Evolutionary conservation across 2,888 invertebrate species (phyloP).

Genomic region (Mesopsocus fuscifrons): DNA sequence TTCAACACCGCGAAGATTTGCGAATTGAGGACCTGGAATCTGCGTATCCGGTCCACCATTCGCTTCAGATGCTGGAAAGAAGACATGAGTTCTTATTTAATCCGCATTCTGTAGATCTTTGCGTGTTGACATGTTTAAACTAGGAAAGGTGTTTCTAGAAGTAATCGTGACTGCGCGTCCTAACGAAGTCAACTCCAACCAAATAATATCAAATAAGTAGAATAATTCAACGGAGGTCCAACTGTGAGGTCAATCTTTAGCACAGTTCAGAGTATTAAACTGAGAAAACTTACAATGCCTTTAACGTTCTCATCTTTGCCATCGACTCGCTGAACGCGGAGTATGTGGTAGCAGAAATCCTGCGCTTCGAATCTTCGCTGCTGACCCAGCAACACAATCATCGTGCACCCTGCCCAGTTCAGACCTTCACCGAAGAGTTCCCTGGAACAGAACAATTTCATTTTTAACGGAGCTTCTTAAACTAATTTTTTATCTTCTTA

Average conservation of each 20-base stretch:
- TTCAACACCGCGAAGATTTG: conserved; percentile 92
- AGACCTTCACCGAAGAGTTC: conserved; percentile 96
- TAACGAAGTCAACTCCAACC: too few species aligned
- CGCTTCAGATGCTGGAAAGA: conserved; percentile 64
- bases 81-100: too few species aligned
- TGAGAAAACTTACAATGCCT: conserved; percentile 79
- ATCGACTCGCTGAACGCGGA: conserved; percentile 87
- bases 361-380: conserved; percentile 91
- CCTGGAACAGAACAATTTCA: conserved; percentile 28
- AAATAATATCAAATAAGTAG: too few species aligned
- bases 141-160: not conserved
- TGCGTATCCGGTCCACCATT: conserved; percentile 93
- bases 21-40: conserved; percentile 95
- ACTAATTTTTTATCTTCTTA: too few species aligned
- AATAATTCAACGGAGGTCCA: too few species aligned
- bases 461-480: not conserved
- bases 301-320: conserved; percentile 89
- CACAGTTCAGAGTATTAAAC: too few species aligned
- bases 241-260: too few species aligned
- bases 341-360: conserved; percentile 96
- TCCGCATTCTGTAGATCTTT: too few species aligned
- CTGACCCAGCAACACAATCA: conserved; percentile 87
- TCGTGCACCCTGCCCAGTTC: conserved; percentile 96
- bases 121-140: too few species aligned
- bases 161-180: too few species aligned